A percentile compares a stretch with the other conserved stretches of the same genome.
Conservation (phyloP, 2,888 invertebrate genomes). For the Chrysolina oricalcia region DNA sequence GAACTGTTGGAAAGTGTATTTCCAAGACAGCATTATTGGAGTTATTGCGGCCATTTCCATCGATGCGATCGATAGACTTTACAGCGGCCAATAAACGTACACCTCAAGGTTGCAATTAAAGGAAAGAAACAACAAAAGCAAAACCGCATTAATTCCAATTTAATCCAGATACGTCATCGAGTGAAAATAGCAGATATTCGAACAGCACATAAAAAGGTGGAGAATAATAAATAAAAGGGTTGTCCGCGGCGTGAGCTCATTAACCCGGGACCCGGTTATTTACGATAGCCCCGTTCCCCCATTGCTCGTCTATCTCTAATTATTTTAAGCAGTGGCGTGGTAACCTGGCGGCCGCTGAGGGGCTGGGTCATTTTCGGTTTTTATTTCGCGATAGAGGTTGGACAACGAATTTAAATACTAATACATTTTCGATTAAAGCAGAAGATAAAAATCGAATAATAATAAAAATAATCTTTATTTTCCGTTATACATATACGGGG, state of each 20-base stretch:
- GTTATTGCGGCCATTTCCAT: neutral
- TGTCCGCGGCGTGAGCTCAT: slow-evolving; percentile 66
- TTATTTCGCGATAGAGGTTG: too few relatives aligned
- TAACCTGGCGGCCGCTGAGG: neutral
- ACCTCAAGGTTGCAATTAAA: slow-evolving; percentile 57
- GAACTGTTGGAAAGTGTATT: too few relatives aligned
- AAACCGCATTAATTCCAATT: slow-evolving; percentile 59
- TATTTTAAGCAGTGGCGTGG: slow-evolving; percentile 6
- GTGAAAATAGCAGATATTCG: slow-evolving; percentile 51
- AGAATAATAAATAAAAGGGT: slow-evolving; percentile 65
- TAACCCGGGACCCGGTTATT: slow-evolving; percentile 64
- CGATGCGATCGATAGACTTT: slow-evolving; percentile 20
- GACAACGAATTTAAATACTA: too few relatives aligned
- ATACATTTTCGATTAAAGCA: too few relatives aligned
- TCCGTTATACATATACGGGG: too few relatives aligned
- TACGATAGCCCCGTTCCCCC: slow-evolving; percentile 58
- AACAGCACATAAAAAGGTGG: slow-evolving; percentile 55
- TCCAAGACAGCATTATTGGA: neutral
- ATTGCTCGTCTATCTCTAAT: slow-evolving; percentile 48
- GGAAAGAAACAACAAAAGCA: slow-evolving; percentile 53
- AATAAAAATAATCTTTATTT: too few relatives aligned
- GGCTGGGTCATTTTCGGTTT: too few relatives aligned
- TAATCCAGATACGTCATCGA: slow-evolving; percentile 62
- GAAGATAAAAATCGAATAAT: too few relatives aligned
- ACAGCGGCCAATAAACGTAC: slow-evolving; percentile 33